Percentiles rank a stretch among this genome's conserved stretches.
These are phyloP conservation scores for Melangyna quadrimaculata DNA, from an alignment of 2,888 invertebrate species.

Conservation along the genomic window DNA sequence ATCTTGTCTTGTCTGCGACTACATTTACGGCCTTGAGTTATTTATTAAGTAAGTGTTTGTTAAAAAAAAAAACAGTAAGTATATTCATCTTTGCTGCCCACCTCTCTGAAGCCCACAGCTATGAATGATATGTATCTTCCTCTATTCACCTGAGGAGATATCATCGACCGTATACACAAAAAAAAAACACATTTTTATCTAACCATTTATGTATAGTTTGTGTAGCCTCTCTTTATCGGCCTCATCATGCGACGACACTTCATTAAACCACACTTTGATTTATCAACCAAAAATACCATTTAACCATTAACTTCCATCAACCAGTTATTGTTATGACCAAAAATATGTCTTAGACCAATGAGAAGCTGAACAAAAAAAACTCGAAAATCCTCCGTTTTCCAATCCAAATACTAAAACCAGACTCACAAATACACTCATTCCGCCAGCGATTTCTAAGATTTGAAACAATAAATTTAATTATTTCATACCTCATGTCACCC, in stretches of 20 bases:
- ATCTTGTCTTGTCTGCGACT: background rate
- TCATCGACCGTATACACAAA: too few relatives aligned
- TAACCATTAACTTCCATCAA: conserved; percentile 33
- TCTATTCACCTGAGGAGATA: conserved; percentile 39
- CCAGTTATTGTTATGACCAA: conserved; percentile 58
- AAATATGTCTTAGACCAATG: conserved; percentile 54
- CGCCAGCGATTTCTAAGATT: conserved; percentile 29
- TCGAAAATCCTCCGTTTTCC: conserved; percentile 37
- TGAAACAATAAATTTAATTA: conserved; percentile 69
- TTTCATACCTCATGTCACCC: background rate
- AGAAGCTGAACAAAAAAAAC: conserved; percentile 6
- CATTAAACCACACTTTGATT: conserved; percentile 64
- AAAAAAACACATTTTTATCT: conserved; percentile 17
- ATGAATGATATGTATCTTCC: conserved; percentile 13
- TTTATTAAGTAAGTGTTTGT: background rate
- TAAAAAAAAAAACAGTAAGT: too few relatives aligned
- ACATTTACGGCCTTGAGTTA: conserved; percentile 6
- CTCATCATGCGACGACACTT: conserved; percentile 36
- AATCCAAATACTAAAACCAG: conserved; percentile 34
- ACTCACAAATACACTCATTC: conserved; percentile 20
- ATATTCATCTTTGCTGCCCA: conserved; percentile 28
- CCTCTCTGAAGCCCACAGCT: background rate
- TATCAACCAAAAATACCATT: conserved; percentile 64
- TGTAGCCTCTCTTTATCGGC: conserved; percentile 7
- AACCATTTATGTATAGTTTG: background rate